phyloP scores from a whole-genome alignment of 2,113 vertebrate genomes.

The Atlantisia rogersi region DNA sequence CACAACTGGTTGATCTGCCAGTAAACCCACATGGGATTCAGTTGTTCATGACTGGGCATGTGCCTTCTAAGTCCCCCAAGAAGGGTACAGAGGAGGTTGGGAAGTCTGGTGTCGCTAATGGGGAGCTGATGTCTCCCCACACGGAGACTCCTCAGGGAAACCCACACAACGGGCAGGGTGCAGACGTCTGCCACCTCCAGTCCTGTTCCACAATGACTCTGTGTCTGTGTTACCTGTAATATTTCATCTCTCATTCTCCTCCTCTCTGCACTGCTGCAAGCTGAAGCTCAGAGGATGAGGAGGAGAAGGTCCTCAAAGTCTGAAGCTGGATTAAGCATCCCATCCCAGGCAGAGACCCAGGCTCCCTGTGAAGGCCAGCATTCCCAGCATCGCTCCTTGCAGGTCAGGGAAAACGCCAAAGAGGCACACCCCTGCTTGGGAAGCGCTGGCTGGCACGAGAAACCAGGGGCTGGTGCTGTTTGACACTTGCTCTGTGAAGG shows the following conservation, averaged over 20 bases:
- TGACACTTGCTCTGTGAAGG: not conserved
- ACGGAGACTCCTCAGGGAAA: not conserved
- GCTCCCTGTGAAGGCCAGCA: not conserved
- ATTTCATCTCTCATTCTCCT: not conserved
- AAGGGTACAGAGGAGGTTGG: not conserved
- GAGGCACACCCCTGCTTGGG: not conserved
- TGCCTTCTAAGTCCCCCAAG: not conserved
- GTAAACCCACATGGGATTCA: not conserved
- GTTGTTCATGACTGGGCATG: rapidly evolving
- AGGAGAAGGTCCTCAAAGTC: not conserved
- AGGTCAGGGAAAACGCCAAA: not conserved
- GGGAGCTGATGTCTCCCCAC: not conserved
- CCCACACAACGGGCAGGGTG: not conserved
- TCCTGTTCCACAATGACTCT: not conserved
- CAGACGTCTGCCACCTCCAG: not conserved
- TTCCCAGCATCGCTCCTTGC: not conserved
- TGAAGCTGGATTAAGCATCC: not conserved
- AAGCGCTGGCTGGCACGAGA: not conserved
- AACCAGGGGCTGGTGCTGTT: not conserved
- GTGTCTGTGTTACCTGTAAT: not conserved
- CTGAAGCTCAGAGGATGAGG: not conserved
- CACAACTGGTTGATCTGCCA: not conserved
- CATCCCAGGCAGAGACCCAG: not conserved
- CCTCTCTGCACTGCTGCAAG: not conserved
- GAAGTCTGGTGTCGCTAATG: not conserved